Percentiles rank a stretch among this genome's conserved stretches.
These are phyloP conservation scores for Parnassius orleans DNA, from an alignment of 2,888 invertebrate genomes.

Conservation along the genomic window DNA sequence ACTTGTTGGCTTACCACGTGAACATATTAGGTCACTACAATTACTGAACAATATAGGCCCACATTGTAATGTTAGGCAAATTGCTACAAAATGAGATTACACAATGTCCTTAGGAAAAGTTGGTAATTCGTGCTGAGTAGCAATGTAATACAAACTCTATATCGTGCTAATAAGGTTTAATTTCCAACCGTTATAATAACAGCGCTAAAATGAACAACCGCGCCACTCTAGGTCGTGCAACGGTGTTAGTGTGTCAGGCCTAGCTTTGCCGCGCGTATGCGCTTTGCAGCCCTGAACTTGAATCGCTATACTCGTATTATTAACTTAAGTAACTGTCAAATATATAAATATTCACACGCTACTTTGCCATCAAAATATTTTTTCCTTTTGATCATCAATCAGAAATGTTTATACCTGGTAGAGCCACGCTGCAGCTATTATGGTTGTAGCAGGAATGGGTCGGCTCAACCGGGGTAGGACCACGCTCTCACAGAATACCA, in stretches of 20 bases:
- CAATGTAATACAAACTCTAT: conserved; percentile 2
- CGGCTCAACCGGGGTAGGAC: too few relatives aligned
- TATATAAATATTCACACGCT: background rate
- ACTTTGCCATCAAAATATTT: too few relatives aligned
- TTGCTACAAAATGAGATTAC: conserved; percentile 11
- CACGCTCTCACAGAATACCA: too few relatives aligned
- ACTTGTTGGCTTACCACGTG: too few relatives aligned
- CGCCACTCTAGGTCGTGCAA: conserved; percentile 37
- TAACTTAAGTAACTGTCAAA: background rate
- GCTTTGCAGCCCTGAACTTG: conserved; percentile 70
- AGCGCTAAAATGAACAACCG: conserved; percentile 30
- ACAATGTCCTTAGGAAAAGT: conserved; percentile 10
- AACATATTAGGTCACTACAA: background rate
- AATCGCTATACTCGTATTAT: conserved; percentile 2
- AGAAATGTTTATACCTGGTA: too few relatives aligned
- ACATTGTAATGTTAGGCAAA: conserved; percentile 11
- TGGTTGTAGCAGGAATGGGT: too few relatives aligned
- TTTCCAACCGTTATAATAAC: conserved; percentile 5
- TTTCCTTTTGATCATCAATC: too few relatives aligned
- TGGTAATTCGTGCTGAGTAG: background rate
- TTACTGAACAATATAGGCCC: background rate
- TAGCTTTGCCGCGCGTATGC: conserved; percentile 47
- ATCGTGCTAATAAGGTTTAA: background rate
- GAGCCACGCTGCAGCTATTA: too few relatives aligned
- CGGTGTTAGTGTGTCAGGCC: conserved; percentile 39